A percentile compares a stretch with the other conserved stretches of the same genome.
Evolutionary conservation across 2,888 invertebrate species (phyloP).

Genomic region (Hemaris fuciformis): DNA sequence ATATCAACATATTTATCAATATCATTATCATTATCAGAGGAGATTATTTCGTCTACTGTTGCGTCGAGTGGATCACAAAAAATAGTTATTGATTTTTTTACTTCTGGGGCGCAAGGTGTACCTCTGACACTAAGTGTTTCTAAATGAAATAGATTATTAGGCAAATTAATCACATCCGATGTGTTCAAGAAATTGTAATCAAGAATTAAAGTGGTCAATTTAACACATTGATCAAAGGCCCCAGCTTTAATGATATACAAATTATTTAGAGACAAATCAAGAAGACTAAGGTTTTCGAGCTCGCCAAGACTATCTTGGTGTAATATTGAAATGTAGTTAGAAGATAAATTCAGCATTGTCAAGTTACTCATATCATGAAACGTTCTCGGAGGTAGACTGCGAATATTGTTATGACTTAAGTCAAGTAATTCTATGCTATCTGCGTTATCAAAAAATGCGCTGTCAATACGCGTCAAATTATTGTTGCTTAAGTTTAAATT

Average conservation of each 20-base stretch:
- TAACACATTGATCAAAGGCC: constrained; percentile 64
- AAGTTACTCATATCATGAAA: constrained; percentile 58
- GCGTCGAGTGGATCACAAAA: constrained; percentile 47
- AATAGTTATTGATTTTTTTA: constrained; percentile 43
- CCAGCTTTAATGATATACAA: constrained; percentile 54
- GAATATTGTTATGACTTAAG: constrained; percentile 56
- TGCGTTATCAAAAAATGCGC: constrained; percentile 46
- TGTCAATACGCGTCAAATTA: constrained; percentile 42
- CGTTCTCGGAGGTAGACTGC: constrained; percentile 57
- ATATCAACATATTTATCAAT: too few species aligned
- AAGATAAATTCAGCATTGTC: constrained; percentile 59
- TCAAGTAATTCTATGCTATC: constrained; percentile 55
- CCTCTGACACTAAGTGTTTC: constrained; percentile 62
- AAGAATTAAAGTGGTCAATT: constrained; percentile 55
- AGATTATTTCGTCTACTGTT: constrained; percentile 65
- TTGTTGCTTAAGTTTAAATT: constrained; percentile 58
- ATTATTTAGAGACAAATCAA: constrained; percentile 65
- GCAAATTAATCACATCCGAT: constrained; percentile 36
- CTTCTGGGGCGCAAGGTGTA: constrained; percentile 65
- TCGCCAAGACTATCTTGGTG: constrained; percentile 66
- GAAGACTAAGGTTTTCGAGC: constrained; percentile 52
- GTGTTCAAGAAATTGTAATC: constrained; percentile 63
- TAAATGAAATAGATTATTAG: constrained; percentile 32
- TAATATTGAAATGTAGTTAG: constrained; percentile 50
- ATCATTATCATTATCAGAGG: constrained; percentile 55